Percentiles rank a stretch among this genome's conserved stretches.
Conservation (phyloP, 2,888 invertebrate genomes). For the Aleiodes testaceus region DNA sequence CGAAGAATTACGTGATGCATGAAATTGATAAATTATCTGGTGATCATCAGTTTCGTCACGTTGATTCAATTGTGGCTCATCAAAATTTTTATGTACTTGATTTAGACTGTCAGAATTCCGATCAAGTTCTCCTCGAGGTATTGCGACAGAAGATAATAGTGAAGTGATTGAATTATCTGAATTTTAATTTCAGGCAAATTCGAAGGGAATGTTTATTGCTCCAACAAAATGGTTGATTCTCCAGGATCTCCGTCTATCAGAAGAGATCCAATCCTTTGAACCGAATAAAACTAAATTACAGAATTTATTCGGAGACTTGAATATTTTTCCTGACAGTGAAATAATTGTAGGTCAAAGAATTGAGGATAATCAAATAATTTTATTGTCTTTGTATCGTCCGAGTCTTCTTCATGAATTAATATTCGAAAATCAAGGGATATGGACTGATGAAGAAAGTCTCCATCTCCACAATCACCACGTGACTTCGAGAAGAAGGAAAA, state of each 20-base stretch:
- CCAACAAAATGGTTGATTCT: conserved; percentile 63
- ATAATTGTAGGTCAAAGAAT: conserved; percentile 53
- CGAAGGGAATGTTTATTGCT: conserved; percentile 55
- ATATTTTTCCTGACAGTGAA: conserved; percentile 64
- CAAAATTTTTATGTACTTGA: conserved; percentile 57
- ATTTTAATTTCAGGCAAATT: conserved; percentile 56
- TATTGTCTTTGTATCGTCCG: conserved; percentile 61
- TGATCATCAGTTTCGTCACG: background rate
- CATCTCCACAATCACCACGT: conserved; percentile 44
- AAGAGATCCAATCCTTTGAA: background rate
- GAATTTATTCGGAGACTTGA: conserved; percentile 50
- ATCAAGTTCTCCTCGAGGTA: conserved; percentile 56
- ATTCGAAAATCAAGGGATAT: conserved; percentile 62
- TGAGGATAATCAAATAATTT: conserved; percentile 44
- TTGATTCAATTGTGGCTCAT: background rate
- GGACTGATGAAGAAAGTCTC: conserved; percentile 56
- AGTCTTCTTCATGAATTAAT: conserved; percentile 52
- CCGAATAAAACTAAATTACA: conserved; percentile 25
- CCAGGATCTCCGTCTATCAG: conserved; percentile 48
- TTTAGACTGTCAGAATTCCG: conserved; percentile 59
- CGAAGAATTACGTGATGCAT: conserved; percentile 50
- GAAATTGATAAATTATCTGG: conserved; percentile 19
- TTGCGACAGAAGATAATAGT: background rate
- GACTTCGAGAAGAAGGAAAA: conserved; percentile 59
- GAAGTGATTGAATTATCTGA: background rate